Base-by-base conservation (phyloP, 2,888 invertebrate genomes). In the Coelopa pilipes region DNA sequence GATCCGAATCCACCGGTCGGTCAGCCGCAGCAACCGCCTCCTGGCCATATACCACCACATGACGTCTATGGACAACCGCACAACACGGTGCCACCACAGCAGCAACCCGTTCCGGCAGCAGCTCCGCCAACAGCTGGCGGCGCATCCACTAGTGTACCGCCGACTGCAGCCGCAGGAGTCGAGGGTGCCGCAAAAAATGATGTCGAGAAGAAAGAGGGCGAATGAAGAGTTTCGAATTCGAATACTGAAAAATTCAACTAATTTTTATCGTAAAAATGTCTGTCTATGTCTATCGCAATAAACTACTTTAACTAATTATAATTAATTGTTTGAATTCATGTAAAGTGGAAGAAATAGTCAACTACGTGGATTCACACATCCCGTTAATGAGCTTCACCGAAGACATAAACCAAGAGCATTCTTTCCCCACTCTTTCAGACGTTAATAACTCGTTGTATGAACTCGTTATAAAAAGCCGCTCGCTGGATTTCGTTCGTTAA, bases 121-220 rank as follows among this genome's bases (percentile, higher is more conserved):
- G 72, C 78, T 5, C 77, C 78, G 17, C 75, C 78, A 65, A 76
- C 81, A 72, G 78, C 80, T 76, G 79, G 80, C 72, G 77, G 75
- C 62, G 73, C 76, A 55, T 62, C 76, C 12, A 34, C 74, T 53
- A 74, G 78, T 49, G 78, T 72, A 19, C 74, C 78, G 13, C 72
- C 79, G 15, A 66, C 34, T 34, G 2, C 72, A 72, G 77, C 79
- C 67, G 65, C 74, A 17, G 81, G 79, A 47, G 75, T 72, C 11
- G 82, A 82, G 62, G 78, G 77, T 11, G 78, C 79, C 34, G 78
- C 80, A 49, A 84, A 85, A 68, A 65, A 74, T 5, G 87, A 87
- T 12, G 50, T 78, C 21, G 88, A 88, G n/a, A 87, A 88, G 74
- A 85, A 83, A 66, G 88, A 87, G 72, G 74, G 82, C 53, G 87